Conservation (phyloP, 2,797 vertebrate species). For the Macropus fuliginosus region DNA sequence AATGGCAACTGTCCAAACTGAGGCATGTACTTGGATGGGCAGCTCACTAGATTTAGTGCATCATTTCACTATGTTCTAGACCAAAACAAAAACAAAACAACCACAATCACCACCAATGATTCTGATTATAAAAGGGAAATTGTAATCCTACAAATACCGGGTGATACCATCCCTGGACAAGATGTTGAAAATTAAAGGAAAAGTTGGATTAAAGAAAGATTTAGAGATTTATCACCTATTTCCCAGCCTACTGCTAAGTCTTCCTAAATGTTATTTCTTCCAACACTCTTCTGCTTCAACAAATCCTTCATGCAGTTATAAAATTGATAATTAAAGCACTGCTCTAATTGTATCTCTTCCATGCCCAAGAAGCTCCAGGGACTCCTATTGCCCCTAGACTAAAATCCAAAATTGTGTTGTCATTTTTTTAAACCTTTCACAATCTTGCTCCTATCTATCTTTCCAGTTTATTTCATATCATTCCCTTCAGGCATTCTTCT, state of each 20-base stretch:
- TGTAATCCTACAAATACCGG: not conserved
- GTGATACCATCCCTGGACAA: not conserved
- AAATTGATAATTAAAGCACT: not conserved
- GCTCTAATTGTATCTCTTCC: not conserved
- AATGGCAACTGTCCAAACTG: not conserved
- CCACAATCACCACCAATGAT: not conserved
- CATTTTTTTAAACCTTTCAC: no score
- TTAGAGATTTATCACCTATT: not conserved
- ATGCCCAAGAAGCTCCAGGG: not conserved
- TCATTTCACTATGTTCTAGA: not conserved
- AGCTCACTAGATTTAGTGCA: not conserved
- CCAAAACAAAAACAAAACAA: not conserved
- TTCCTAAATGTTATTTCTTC: not conserved
- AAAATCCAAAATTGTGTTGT: not conserved
- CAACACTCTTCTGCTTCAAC: not conserved
- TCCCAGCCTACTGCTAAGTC: not conserved
- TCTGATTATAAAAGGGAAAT: conserved; percentile 7
- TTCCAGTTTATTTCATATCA: not conserved
- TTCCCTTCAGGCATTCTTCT: not conserved
- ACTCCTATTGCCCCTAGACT: not conserved
- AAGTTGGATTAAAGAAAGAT: not conserved
- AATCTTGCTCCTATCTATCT: not conserved
- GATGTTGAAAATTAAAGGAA: not conserved
- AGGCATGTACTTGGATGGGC: not conserved
- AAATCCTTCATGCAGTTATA: not conserved